phyloP scores from a whole-genome alignment of 2,888 invertebrate species.

The Ormyrus thymus region DNA sequence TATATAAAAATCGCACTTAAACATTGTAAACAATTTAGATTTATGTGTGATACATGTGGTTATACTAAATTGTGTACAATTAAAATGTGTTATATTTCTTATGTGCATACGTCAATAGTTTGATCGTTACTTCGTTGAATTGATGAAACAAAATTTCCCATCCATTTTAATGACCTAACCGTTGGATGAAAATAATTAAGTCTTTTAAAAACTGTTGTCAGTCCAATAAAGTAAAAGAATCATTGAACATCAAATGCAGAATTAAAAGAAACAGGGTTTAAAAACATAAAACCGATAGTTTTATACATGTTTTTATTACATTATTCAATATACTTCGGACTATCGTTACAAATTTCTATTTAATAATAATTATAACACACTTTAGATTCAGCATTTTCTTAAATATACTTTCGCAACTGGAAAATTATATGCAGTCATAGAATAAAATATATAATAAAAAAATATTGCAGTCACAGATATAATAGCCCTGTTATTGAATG shows the following conservation, averaged over 20 bases:
- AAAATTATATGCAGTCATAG: too few relatives aligned
- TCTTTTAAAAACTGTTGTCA: too few relatives aligned
- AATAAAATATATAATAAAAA: background rate
- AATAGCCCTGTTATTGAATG: background rate
- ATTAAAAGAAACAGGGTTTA: background rate
- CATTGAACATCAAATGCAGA: too few relatives aligned
- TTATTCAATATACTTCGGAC: constrained; percentile 34
- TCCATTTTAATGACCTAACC: too few relatives aligned
- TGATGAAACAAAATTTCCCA: too few relatives aligned
- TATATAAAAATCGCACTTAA: background rate
- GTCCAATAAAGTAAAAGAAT: too few relatives aligned
- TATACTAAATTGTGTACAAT: too few relatives aligned
- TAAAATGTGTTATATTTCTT: too few relatives aligned
- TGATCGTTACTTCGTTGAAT: too few relatives aligned
- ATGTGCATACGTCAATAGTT: too few relatives aligned
- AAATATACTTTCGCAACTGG: constrained; percentile 11
- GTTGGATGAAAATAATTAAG: too few relatives aligned
- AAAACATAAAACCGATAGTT: constrained; percentile 6
- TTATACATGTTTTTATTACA: constrained; percentile 37
- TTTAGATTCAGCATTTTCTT: constrained; percentile 26
- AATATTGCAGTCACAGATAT: constrained; percentile 12
- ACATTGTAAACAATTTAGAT: background rate
- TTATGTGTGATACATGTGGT: too few relatives aligned
- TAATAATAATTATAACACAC: constrained; percentile 34
- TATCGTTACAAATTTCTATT: constrained; percentile 44